Conservation (phyloP, 2,888 invertebrate species). For the Exephanes ischioxanthus region DNA sequence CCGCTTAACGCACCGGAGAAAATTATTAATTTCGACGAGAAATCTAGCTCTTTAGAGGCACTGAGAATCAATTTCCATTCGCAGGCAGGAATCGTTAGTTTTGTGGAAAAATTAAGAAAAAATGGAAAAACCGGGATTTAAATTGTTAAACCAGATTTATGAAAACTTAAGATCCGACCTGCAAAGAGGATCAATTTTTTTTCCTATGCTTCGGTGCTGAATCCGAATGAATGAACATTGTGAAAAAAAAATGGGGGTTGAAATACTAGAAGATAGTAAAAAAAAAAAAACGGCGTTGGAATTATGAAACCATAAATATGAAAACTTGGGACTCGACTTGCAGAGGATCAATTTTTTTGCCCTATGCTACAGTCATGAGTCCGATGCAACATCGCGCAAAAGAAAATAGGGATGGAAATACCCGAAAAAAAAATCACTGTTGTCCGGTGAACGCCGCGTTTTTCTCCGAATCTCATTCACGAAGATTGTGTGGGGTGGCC, state of each 20-base stretch:
- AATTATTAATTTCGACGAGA: slow-evolving; percentile 1
- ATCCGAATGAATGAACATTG: background rate
- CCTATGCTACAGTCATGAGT: background rate
- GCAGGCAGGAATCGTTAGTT: background rate
- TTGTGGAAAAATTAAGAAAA: background rate
- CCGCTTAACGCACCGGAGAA: background rate
- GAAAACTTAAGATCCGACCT: background rate
- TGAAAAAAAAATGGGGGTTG: background rate
- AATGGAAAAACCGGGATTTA: background rate
- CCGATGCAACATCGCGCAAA: background rate
- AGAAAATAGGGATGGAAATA: background rate
- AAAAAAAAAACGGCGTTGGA: background rate
- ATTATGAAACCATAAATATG: background rate
- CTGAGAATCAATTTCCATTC: background rate
- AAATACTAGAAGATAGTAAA: background rate
- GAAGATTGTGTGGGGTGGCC: background rate
- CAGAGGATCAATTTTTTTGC: background rate
- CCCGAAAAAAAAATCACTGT: background rate
- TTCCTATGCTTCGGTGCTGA: background rate
- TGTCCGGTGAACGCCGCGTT: background rate
- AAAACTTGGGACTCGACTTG: background rate
- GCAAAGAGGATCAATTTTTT: background rate
- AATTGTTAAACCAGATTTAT: background rate
- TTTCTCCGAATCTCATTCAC: background rate
- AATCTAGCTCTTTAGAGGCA: background rate